Conservation (phyloP, 2,113 vertebrate genomes). For the Anguilla japonica region DNA sequence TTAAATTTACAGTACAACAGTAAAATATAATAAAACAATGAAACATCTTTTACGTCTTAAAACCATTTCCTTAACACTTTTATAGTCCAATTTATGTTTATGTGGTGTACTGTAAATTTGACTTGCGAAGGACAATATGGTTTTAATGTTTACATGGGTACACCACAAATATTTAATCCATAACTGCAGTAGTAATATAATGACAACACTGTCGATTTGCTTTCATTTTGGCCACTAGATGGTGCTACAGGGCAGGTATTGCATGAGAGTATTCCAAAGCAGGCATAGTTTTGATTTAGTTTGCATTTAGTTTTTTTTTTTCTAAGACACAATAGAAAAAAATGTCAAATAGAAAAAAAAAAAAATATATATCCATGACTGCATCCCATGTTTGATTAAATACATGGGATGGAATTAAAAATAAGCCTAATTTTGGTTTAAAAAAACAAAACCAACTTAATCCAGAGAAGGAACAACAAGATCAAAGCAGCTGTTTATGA, state of each 20-base stretch:
- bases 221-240: background rate
- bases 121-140: too few species aligned
- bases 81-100: too few species aligned
- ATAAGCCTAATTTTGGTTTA: constrained; percentile 57
- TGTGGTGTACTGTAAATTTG: too few species aligned
- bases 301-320: constrained; percentile 62
- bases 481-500: constrained; percentile 18
- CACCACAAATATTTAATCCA: background rate
- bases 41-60: too few species aligned
- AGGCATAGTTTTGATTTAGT: constrained; percentile 64
- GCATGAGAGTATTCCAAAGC: constrained; percentile 49
- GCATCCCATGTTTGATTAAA: constrained; percentile 53
- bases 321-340: constrained; percentile 51
- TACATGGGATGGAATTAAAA: constrained; percentile 65
- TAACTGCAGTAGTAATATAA: background rate
- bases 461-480: background rate
- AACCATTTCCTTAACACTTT: too few species aligned
- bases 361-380: constrained; percentile 66
- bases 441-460: background rate
- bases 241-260: background rate
- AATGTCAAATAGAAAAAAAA: constrained; percentile 59
- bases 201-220: background rate
- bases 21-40: too few species aligned
- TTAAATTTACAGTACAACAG: too few species aligned
- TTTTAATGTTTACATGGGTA: too few species aligned